phyloP scores from a whole-genome alignment of 2,888 invertebrate species.

The Microchrysa polita region DNA sequence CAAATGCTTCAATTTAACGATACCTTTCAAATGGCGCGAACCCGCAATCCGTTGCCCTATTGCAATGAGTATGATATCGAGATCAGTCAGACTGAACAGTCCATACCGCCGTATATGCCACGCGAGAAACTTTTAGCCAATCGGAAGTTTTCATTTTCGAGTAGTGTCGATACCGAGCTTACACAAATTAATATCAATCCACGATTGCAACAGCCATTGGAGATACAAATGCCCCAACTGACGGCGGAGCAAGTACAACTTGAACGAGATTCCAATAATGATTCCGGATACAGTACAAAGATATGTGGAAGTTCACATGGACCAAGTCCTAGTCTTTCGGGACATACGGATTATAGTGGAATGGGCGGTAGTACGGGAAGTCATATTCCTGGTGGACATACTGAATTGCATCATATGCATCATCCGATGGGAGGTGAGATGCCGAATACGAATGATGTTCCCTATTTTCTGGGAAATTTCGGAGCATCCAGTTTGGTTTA shows the following conservation, averaged over 20 bases:
- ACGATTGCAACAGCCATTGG: slow-evolving; percentile 49
- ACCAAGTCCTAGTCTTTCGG: slow-evolving; percentile 79
- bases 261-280: slow-evolving; percentile 78
- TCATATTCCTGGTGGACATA: slow-evolving; percentile 28
- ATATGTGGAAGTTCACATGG: slow-evolving; percentile 82
- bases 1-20: slow-evolving; percentile 47
- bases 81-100: neutral
- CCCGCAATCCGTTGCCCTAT: slow-evolving; percentile 51
- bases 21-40: slow-evolving; percentile 46
- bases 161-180: slow-evolving; percentile 49
- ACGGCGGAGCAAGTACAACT: slow-evolving; percentile 59
- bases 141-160: slow-evolving; percentile 49
- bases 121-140: slow-evolving; percentile 50
- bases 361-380: neutral
- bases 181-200: slow-evolving; percentile 42
- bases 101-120: neutral
- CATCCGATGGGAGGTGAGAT: slow-evolving; percentile 1
- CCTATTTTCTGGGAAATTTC: slow-evolving; percentile 59
- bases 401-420: neutral
- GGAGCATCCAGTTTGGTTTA: slow-evolving; percentile 76
- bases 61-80: slow-evolving; percentile 38
- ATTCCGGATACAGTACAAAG: slow-evolving; percentile 87
- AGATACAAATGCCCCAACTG: slow-evolving; percentile 48
- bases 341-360: slow-evolving; percentile 55
- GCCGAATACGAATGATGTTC: slow-evolving; percentile 48